Percentiles rank a stretch among this genome's conserved stretches.
Evolutionary conservation across 35 echinoderm and acorn worm species (phyloP).

Genomic region (Ophioderma brevispina): DNA sequence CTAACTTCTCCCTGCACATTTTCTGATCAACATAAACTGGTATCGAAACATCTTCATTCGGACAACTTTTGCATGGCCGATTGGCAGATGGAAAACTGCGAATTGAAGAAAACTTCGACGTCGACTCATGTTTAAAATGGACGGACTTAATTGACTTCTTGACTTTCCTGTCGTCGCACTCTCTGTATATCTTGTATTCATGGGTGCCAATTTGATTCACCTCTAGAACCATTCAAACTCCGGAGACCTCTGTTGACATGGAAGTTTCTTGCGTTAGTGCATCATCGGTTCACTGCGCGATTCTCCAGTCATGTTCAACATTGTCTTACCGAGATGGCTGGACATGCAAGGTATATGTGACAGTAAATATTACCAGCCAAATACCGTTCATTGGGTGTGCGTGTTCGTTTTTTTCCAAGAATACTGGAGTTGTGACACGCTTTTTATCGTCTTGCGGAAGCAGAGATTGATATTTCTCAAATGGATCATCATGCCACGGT

Average conservation of each 20-base stretch:
- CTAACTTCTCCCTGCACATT: no score
- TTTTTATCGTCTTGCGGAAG: slow-evolving; percentile 89
- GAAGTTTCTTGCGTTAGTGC: slow-evolving; percentile 83
- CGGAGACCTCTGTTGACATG: slow-evolving; percentile 66
- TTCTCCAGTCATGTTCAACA: slow-evolving; percentile 42
- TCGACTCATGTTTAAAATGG: slow-evolving; percentile 58
- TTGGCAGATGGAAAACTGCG: slow-evolving; percentile 18
- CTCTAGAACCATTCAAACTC: slow-evolving; percentile 44
- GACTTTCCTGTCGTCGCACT: slow-evolving; percentile 48
- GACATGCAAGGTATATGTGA: slow-evolving; percentile 68
- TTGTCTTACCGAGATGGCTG: slow-evolving; percentile 55
- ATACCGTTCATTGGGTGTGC: slow-evolving; percentile 69
- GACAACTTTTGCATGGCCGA: neutral
- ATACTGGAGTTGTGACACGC: slow-evolving; percentile 85
- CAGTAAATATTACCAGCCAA: slow-evolving; percentile 57
- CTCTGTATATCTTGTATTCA: slow-evolving; percentile 67
- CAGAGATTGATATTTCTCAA: slow-evolving; percentile 95
- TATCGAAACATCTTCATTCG: no score
- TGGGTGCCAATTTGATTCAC: slow-evolving; percentile 54
- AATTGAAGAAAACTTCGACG: slow-evolving; percentile 53
- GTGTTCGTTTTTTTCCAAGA: slow-evolving; percentile 85
- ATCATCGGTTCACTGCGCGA: slow-evolving; percentile 46
- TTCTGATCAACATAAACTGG: no score
- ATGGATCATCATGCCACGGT: slow-evolving; percentile 91
- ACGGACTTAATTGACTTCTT: slow-evolving; percentile 2